These are phyloP conservation scores for Micronycteris hirsuta DNA, from an alignment of 2,113 vertebrate species.

Conservation along the genomic window DNA sequence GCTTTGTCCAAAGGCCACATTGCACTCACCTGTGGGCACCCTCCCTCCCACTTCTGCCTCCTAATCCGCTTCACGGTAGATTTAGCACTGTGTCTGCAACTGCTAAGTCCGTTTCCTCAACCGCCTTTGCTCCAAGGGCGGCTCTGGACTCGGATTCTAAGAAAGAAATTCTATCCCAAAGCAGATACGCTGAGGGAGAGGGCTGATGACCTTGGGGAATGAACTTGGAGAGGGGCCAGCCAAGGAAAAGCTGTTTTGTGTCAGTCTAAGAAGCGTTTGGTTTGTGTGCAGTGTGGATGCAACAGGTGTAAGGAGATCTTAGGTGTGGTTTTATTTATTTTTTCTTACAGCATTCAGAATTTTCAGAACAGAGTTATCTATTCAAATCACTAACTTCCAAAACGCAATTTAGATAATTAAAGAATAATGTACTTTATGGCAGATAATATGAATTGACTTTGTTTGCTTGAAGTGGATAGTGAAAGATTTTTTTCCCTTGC, in stretches of 20 bases:
- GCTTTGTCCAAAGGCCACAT: background rate
- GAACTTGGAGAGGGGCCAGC: background rate
- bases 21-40: background rate
- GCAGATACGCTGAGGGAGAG: background rate
- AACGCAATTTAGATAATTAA: background rate
- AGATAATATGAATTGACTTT: background rate
- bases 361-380: background rate
- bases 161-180: background rate
- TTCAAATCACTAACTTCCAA: background rate
- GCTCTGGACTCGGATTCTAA: background rate
- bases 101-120: background rate
- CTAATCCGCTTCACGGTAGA: background rate
- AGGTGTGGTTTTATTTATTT: background rate
- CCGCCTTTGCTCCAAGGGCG: background rate
- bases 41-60: background rate
- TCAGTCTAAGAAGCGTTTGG: background rate
- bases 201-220: background rate
- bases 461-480: background rate
- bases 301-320: background rate
- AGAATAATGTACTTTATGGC: background rate
- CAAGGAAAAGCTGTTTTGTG: background rate
- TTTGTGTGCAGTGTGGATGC: background rate
- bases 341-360: background rate
- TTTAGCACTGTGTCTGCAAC: background rate
- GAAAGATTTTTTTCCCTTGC: background rate